Conservation (phyloP, 2,113 vertebrate species). For the Tonatia bakeri region DNA sequence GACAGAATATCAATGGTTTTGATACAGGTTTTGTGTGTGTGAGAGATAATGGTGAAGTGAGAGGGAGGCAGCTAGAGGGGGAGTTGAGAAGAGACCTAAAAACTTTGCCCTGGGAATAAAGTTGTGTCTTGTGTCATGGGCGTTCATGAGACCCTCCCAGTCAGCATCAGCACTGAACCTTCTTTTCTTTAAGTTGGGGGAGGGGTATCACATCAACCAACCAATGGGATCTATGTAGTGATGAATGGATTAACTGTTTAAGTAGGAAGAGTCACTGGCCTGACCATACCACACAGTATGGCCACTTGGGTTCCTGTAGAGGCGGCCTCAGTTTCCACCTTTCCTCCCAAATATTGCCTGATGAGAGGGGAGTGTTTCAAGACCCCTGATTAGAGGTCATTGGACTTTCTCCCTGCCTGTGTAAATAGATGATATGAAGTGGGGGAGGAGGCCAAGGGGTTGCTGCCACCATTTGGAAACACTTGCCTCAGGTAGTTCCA, state of each 20-base stretch:
- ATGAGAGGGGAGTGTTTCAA: not conserved
- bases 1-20: not conserved
- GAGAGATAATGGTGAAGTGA: not conserved
- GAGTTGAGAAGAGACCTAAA: not conserved
- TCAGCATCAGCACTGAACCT: not conserved
- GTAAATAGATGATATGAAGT: not conserved
- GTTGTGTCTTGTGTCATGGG: conserved; percentile 17
- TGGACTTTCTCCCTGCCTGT: not conserved
- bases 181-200: not conserved
- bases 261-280: not conserved
- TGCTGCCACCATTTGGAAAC: not conserved
- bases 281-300: not conserved
- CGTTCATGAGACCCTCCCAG: not conserved
- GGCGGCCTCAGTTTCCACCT: not conserved
- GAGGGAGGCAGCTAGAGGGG: not conserved
- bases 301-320: not conserved
- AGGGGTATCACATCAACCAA: not conserved
- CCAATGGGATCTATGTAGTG: conserved; percentile 49
- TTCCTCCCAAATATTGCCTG: not conserved
- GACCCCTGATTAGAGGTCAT: not conserved
- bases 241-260: not conserved
- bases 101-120: conserved; percentile 22
- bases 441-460: not conserved
- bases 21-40: not conserved
- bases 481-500: conserved; percentile 62